Evolutionary conservation across 2,113 vertebrate species (phyloP), one percentile per base, ranked within the genome.

Genomic region (Eleginops maclovinus): DNA sequence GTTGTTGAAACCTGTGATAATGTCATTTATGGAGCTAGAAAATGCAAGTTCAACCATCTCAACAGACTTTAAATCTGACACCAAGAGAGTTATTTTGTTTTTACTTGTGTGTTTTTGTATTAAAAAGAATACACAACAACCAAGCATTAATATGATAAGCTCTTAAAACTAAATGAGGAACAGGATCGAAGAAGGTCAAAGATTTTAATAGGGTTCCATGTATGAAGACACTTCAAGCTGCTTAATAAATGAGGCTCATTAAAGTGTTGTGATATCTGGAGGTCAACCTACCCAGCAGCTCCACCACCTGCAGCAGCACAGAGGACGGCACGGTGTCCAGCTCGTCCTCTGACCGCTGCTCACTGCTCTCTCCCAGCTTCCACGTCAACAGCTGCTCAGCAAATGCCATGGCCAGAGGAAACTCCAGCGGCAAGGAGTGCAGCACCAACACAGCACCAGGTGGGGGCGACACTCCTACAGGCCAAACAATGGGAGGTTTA

Each of bases 391-490:
- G 94, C 92, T 99, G 98, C 65, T 99, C 98, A 1, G 97, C 95
- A 22, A 99, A 99, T 1, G 98, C 98, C 96, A 98, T 92, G 13
- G 98, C 97, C 91, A 99, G 84, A 0, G 98, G 97, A 88, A 99
- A 99, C 89, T 99, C 98, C 54, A 98, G 92, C 0, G 98, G 98
- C 60, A 99, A 92, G n/a, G 98, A 99, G 87, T 99, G 98, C 68
- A 99, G 83, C 47, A 97, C 95, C 80, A 99, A 61, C 11, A 98
- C 96, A 10, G 96, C 96, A 73, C 98, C 98, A 4, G 98, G 98
- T 83, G 97, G 96, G 1, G 98, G 98, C 2, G 98, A 98, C 59
- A 98, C 98, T 19, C 98, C 98, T 99, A 64, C 10, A 83, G 71
- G 58, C 21, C 62, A 82, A 8, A 78, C n/a, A 73, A 31, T 2